These are phyloP conservation scores for Acipenser transmontanus DNA, from an alignment of 2,797 vertebrate species.

Conservation along the genomic window DNA sequence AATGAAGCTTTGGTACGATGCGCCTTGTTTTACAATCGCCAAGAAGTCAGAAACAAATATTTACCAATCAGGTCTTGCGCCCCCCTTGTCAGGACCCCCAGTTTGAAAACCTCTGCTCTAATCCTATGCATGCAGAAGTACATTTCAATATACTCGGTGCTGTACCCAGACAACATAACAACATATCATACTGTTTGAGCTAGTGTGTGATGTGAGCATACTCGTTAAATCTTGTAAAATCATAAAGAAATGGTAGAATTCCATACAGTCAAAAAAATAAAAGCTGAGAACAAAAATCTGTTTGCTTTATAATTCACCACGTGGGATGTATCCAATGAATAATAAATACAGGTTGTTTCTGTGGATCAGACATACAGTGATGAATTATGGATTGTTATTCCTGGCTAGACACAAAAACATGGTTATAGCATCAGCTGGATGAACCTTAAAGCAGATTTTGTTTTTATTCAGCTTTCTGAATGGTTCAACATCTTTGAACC, in stretches of 20 bases:
- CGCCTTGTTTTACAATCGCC: no score
- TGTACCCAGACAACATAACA: no score
- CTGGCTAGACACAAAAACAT: constrained; percentile 37
- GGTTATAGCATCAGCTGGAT: constrained; percentile 21
- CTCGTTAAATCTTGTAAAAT: constrained; percentile 8
- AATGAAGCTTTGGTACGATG: no score
- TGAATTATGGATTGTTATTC: constrained; percentile 49
- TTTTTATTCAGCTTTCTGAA: constrained; percentile 21
- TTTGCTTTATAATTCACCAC: constrained; percentile 38
- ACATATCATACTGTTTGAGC: no score
- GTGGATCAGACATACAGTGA: constrained; percentile 36
- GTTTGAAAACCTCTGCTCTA: no score
- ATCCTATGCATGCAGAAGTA: no score
- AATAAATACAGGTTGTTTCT: constrained; percentile 41
- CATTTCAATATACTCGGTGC: no score
- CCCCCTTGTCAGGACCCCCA: no score
- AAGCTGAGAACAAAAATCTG: constrained; percentile 20
- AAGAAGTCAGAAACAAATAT: no score
- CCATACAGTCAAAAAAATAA: constrained; percentile 14
- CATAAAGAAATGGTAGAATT: background rate
- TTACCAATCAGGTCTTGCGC: no score
- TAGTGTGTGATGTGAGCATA: no score
- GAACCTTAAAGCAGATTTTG: constrained; percentile 32
- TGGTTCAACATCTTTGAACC: no score
- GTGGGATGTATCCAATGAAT: constrained; percentile 44